These are phyloP conservation scores for Solenopsis invicta DNA, from an alignment of 1,140 invertebrate species.

Conservation along the genomic window DNA sequence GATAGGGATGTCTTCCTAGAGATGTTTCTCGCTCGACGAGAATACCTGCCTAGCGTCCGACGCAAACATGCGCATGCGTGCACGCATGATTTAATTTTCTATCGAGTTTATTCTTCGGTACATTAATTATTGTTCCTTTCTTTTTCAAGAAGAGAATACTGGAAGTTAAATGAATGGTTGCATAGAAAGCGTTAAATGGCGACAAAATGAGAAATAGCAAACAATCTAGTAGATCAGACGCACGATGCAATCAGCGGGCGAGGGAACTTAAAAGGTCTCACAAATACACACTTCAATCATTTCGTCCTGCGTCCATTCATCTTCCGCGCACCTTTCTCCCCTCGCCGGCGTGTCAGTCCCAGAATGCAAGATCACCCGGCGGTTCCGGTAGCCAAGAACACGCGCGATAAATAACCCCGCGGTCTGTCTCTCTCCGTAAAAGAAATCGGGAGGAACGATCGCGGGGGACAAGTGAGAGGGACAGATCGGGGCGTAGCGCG, in stretches of 20 bases:
- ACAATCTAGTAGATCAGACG: slow-evolving; percentile 26
- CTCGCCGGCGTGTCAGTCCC: slow-evolving; percentile 34
- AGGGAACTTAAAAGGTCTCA: slow-evolving; percentile 27
- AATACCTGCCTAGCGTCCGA: not conserved
- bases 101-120: not conserved
- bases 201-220: slow-evolving; percentile 39
- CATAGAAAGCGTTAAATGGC: not conserved
- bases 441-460: slow-evolving; percentile 60
- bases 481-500: not conserved
- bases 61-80: too few species aligned
- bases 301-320: slow-evolving; percentile 48
- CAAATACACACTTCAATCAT: slow-evolving; percentile 54
- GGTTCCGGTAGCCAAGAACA: slow-evolving; percentile 58
- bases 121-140: not conserved
- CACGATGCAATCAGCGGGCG: slow-evolving; percentile 23
- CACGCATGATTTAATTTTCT: not conserved
- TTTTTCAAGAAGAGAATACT: not conserved
- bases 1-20: not conserved
- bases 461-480: slow-evolving; percentile 19
- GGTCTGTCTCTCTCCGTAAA: slow-evolving; percentile 53
- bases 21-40: not conserved
- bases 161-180: slow-evolving; percentile 3
- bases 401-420: slow-evolving; percentile 63
- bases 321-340: slow-evolving; percentile 31
- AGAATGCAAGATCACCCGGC: slow-evolving; percentile 45